Conservation (phyloP, 2,888 invertebrate species). For the Ariolimax columbianus region DNA sequence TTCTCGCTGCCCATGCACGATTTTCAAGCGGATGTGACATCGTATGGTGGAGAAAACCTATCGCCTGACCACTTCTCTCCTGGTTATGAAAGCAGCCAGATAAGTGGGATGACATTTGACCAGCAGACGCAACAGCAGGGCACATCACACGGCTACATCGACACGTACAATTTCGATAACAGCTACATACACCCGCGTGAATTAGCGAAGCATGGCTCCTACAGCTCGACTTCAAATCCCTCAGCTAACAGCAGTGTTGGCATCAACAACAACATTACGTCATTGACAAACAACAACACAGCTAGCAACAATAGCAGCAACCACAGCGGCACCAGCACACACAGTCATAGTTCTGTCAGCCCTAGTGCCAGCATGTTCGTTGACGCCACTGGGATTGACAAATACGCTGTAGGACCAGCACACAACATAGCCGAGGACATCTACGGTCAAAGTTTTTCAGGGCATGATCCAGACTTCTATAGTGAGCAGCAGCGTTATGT, state of each 20-base stretch:
- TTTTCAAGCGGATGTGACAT: constrained; percentile 61
- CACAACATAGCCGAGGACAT: constrained; percentile 60
- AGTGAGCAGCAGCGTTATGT: constrained; percentile 60
- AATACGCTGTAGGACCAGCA: constrained; percentile 9
- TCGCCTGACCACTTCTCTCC: constrained; percentile 60
- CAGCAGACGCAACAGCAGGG: constrained; percentile 53
- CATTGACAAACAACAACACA: not conserved
- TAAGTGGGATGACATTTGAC: constrained; percentile 56
- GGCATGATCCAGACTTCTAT: constrained; percentile 60
- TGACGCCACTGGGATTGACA: constrained; percentile 54
- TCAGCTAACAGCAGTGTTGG: constrained; percentile 18
- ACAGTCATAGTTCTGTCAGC: constrained; percentile 20
- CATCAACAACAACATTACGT: constrained; percentile 19
- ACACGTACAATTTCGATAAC: constrained; percentile 70
- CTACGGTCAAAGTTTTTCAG: constrained; percentile 61
- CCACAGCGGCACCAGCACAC: constrained; percentile 24
- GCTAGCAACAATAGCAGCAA: constrained; percentile 32
- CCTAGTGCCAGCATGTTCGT: constrained; percentile 56
- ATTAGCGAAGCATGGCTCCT: constrained; percentile 41
- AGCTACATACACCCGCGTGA: constrained; percentile 65
- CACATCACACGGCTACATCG: constrained; percentile 64
- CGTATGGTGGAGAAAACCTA: constrained; percentile 61
- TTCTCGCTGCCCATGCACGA: constrained; percentile 82
- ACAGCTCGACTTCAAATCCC: not conserved
- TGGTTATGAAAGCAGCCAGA: constrained; percentile 58